Evolutionary conservation across 2,113 vertebrate species (phyloP), one percentile per base, ranked within the genome.

Genomic region (Caranx ignobilis): DNA sequence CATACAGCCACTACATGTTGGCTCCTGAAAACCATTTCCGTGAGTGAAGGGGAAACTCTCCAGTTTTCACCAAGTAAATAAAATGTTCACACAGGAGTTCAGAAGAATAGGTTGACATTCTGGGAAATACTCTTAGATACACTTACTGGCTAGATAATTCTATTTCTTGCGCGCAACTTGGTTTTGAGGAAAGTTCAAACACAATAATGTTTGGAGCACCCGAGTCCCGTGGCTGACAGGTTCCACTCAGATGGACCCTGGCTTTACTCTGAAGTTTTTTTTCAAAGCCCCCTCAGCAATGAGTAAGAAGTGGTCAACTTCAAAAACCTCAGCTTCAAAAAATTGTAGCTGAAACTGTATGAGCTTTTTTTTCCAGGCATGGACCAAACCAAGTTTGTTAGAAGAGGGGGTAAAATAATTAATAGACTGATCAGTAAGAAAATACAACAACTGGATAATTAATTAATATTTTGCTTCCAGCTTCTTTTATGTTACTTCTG

Each of bases 201-300:
- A 52, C n/a, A 61, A 54, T 16, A 5, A 61, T n/a, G 34, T 37
- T 4, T 35, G 16, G 59, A 39, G 31, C 37, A 55, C 71, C 56
- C 13, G 10, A 19, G 37, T 26, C n/a, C 3, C 10, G 34, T 67
- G 32, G 15, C 4, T 11, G 32, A 65, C 7, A 57, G 59, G 21
- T 75, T 75, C 45, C 13, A 7, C 18, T 54, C 18, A 37, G 43
- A 21, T 43, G n/a, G 10, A 3, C 5, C 15, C 54, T 41, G 47
- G 13, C 41, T 55, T n/a, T 10, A 55, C 52, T 64, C 21, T 62
- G 50, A 16, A 32, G 47, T 55, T 57, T 57, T 47, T 56, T 7
- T 48, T 11, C 52, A 79, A 65, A 39, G 48, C 63, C 47, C 31
- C 63, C 48, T 47, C 48, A 56, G 50, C 19, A 64, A 55, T 37